Conservation (phyloP, 2,888 invertebrate genomes). For the Athetis lepigone region DNA sequence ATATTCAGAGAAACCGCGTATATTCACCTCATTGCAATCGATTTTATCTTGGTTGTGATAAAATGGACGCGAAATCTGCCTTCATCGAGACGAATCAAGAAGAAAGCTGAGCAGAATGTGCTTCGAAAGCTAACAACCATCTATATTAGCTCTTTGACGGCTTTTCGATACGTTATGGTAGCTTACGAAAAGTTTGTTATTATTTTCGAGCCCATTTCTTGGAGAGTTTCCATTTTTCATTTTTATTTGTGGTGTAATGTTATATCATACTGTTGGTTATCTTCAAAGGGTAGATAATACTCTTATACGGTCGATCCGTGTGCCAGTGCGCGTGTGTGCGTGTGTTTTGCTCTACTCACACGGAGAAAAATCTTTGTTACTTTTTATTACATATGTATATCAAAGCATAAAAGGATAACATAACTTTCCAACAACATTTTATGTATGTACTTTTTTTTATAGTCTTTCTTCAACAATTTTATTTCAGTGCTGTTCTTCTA, state of each 20-base stretch:
- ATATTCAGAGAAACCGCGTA: background rate
- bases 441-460: background rate
- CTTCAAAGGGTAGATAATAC: slow-evolving; percentile 1
- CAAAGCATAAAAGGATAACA: background rate
- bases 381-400: slow-evolving; percentile 1
- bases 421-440: background rate
- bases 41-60: slow-evolving; percentile 29
- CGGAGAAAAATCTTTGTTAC: background rate
- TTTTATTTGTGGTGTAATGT: slow-evolving; percentile 27
- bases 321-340: too few relatives aligned
- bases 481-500: too few relatives aligned
- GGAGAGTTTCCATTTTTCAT: slow-evolving; percentile 28
- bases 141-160: slow-evolving; percentile 45
- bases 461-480: too few relatives aligned
- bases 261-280: slow-evolving; percentile 15
- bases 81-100: slow-evolving; percentile 34
- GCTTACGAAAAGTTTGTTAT: slow-evolving; percentile 41
- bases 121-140: slow-evolving; percentile 36
- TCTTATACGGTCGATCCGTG: background rate
- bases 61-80: slow-evolving; percentile 29
- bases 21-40: slow-evolving; percentile 1
- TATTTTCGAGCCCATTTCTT: slow-evolving; percentile 34
- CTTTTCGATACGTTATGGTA: slow-evolving; percentile 39
- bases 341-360: slow-evolving; percentile 1
- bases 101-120: slow-evolving; percentile 40